Evolutionary conservation across 2,797 vertebrate species (phyloP), one percentile per base, ranked within the genome.

Genomic region (Philypnodon macrostomus): DNA sequence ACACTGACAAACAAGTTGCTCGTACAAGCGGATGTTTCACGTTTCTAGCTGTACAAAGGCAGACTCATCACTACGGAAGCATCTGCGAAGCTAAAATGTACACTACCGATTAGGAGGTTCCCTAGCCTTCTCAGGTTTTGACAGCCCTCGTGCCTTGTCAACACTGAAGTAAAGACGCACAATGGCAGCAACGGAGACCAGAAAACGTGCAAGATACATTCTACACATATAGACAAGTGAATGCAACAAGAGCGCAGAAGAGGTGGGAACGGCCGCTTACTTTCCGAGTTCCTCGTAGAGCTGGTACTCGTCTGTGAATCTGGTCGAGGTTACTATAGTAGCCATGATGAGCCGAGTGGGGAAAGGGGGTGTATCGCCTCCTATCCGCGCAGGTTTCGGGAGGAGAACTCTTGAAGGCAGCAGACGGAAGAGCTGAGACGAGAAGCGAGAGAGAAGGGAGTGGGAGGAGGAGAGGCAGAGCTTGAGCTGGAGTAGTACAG

Each of bases 261-360:
- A 15, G 55, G 15, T 14, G 46, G 32, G 45, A 55, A 18, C 46
- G 62, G 56, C 67, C 47, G 46, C 94, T 94, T 95, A 97, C 94
- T 97, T 96, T 90, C 95, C 95, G 78, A 97, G 94, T 80, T 96
- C 95, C 85, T 97, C 95, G 81, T 93, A 96, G 68, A 97, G 94
- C 90, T 97, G 94, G 69, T 96, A 95, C 67, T 97, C 95, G 87
- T 97, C 95, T 61, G 94, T 95, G 84, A 97, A 97, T 69, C 95
- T 88, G 80, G 95, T 97, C 64, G 90, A 97, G 87, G 92, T 94
- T 66, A 91, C 93, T 70, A 95, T 89, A 70, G 93, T 93, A 84
- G 95, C 92, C 94, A 97, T 97, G 92, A 91, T 81, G 80, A 71
- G 67, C 32, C 70, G 12, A 64, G 75, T 41, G 74, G 55, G 17